phyloP scores from a whole-genome alignment of 2,797 vertebrate species.

The Pseudomugil tenellus region DNA sequence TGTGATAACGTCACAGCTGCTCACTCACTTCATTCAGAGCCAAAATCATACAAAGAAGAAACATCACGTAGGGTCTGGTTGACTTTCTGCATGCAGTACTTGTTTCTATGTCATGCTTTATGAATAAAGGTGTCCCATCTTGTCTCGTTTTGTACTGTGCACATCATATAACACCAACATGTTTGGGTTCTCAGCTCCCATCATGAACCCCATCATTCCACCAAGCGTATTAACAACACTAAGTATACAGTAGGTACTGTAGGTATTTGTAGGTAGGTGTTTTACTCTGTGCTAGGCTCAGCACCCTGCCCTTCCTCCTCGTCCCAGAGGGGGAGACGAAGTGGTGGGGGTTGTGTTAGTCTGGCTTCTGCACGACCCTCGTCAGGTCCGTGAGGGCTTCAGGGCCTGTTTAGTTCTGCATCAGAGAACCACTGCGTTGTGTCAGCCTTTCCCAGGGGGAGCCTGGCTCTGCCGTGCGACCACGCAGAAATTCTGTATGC shows the following conservation, averaged over 20 bases:
- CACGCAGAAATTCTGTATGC: conserved; percentile 84
- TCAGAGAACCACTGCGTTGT: conserved; percentile 70
- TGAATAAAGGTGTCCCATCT: conserved; percentile 48
- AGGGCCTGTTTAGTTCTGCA: conserved; percentile 74
- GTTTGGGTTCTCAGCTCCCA: conserved; percentile 54
- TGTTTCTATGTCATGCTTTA: conserved; percentile 51
- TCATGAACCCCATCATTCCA: conserved; percentile 53
- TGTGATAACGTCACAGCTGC: conserved; percentile 53
- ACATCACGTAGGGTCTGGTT: conserved; percentile 28
- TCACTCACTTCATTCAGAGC: conserved; percentile 42
- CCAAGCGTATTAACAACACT: conserved; percentile 63
- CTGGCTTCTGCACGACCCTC: conserved; percentile 53
- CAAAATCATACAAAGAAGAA: conserved; percentile 38
- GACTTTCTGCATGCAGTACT: conserved; percentile 34
- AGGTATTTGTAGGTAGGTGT: conserved; percentile 70
- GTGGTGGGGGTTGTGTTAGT: conserved; percentile 32
- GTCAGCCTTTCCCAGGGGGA: conserved; percentile 82
- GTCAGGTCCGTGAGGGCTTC: conserved; percentile 49
- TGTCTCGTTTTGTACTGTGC: conserved; percentile 64
- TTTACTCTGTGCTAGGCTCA: conserved; percentile 55
- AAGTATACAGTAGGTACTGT: conserved; percentile 65
- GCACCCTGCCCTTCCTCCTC: conserved; percentile 9
- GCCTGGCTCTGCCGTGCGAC: conserved; percentile 72
- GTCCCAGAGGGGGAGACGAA: neutral
- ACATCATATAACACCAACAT: conserved; percentile 58